Evolutionary conservation across 92 coral and sea anemone species (phyloP).

Genomic region (Plumapathes pennacea): DNA sequence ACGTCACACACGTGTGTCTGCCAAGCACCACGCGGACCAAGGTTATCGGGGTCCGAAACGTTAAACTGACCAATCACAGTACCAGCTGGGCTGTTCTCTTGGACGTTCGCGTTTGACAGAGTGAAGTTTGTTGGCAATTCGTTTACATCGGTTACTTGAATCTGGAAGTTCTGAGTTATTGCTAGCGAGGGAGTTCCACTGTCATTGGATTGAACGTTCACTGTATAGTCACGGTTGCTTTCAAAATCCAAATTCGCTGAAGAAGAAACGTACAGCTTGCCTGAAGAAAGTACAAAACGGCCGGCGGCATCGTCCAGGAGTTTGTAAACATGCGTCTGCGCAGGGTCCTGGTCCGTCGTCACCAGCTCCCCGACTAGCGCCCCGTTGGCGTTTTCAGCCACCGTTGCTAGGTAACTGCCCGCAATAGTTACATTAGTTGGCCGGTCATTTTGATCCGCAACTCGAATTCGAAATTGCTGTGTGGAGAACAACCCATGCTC

Average conservation of each 20-base stretch:
- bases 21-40: constrained; percentile 58
- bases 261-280: constrained; percentile 67
- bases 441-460: constrained; percentile 64
- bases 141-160: constrained; percentile 68
- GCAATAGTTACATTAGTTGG: constrained; percentile 68
- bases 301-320: constrained; percentile 67
- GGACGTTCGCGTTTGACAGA: constrained; percentile 50
- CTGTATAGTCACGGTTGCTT: constrained; percentile 18
- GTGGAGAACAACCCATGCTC: constrained; percentile 56
- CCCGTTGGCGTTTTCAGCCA: constrained; percentile 67
- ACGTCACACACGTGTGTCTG: constrained; percentile 80
- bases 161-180: constrained; percentile 30
- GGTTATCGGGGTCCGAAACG: constrained; percentile 84
- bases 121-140: constrained; percentile 76
- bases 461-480: constrained; percentile 38
- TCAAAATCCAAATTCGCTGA: constrained; percentile 70
- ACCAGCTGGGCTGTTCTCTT: constrained; percentile 80
- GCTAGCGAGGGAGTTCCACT: constrained; percentile 59
- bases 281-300: constrained; percentile 58
- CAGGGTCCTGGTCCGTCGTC: constrained; percentile 65
- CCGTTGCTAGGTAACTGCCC: constrained; percentile 31
- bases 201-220: constrained; percentile 46
- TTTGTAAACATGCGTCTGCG: constrained; percentile 56
- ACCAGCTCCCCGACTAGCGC: constrained; percentile 59
- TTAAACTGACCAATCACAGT: constrained; percentile 72